phyloP scores from a whole-genome alignment of 2,797 vertebrate species.

The Balearica regulorum region DNA sequence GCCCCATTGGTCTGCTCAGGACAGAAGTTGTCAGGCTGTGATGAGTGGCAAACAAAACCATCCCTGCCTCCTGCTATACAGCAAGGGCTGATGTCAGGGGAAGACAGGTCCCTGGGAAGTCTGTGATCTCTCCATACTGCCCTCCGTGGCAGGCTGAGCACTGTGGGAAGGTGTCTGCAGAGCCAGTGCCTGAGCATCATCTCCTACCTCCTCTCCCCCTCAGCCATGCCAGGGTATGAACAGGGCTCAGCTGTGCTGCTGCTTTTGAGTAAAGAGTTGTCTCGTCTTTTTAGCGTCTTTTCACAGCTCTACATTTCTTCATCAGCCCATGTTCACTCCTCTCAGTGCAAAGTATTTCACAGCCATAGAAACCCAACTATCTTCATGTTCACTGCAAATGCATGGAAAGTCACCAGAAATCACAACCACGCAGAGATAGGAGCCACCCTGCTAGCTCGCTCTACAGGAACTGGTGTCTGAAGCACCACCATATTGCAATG shows the following conservation, averaged over 20 bases:
- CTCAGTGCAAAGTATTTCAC: not conserved
- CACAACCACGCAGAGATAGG: rapidly evolving
- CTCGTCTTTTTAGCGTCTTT: not conserved
- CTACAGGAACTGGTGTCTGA: not conserved
- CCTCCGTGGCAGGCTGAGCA: not conserved
- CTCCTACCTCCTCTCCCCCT: not conserved
- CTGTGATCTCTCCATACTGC: not conserved
- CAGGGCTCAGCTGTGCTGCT: not conserved
- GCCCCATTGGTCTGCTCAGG: rapidly evolving
- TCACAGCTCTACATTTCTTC: not conserved
- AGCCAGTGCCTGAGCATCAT: not conserved
- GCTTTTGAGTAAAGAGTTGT: not conserved
- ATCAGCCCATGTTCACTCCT: not conserved
- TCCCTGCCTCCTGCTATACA: not conserved
- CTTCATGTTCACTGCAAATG: not conserved
- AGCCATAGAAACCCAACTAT: not conserved
- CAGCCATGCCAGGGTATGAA: not conserved
- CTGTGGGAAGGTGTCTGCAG: not conserved
- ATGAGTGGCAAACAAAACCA: not conserved
- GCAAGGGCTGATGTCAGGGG: not conserved
- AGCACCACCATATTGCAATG: not conserved
- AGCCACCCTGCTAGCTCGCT: not conserved
- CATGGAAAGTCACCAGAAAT: not conserved
- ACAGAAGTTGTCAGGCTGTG: not conserved
- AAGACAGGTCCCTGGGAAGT: not conserved